Evolutionary conservation across 1,140 invertebrate genomes (phyloP), one percentile per base, ranked within the genome.

Genomic region (Diploscapter pachys): DNA sequence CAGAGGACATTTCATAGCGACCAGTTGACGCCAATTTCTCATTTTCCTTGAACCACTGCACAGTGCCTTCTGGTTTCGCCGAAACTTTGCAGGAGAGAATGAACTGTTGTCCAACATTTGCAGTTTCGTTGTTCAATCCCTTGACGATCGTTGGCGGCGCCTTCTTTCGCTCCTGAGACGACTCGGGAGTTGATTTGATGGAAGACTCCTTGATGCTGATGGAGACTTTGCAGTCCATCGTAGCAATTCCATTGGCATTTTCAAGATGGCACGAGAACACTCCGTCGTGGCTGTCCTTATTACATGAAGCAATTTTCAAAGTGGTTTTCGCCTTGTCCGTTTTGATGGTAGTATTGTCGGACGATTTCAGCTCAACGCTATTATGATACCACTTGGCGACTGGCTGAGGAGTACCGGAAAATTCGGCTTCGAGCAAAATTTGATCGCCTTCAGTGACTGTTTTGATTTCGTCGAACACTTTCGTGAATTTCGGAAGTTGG

Each of bases 301-400:
- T 69, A 13, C 71, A 63, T 52, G 81, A 81, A 49, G 84, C 80
- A 48, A 76, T 78, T 48, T 85, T 61, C 5, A 72, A 63, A 67
- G 77, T 81, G 50, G 74, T 74, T 52, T 76, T 81, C 48, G 82
- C 84, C 81, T 84, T 82, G 56, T 82, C 84, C 64, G 75, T 77
- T 13, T 83, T 48, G 50, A 56, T 59, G 11, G 64, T 64, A 11
- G 59, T 62, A 13, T 75, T 51, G 52, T 75, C 74, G 50, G 53
- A n/a, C 3, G 64, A 63, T 31, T 62, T 53, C 52, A 75, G 63
- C 13, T 65, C 31, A 49, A 66, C 68, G 67, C 71, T 63, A 66
- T 76, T 57, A 13, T 72, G 65, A 53, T 76, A 76, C 75, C 75
- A 76, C 55, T 71, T 72, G 3, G 68, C 75, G 11, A 57, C 57